These are phyloP conservation scores for Drosophila ogumai DNA, from an alignment of 1,140 invertebrate genomes.

Conservation along the genomic window DNA sequence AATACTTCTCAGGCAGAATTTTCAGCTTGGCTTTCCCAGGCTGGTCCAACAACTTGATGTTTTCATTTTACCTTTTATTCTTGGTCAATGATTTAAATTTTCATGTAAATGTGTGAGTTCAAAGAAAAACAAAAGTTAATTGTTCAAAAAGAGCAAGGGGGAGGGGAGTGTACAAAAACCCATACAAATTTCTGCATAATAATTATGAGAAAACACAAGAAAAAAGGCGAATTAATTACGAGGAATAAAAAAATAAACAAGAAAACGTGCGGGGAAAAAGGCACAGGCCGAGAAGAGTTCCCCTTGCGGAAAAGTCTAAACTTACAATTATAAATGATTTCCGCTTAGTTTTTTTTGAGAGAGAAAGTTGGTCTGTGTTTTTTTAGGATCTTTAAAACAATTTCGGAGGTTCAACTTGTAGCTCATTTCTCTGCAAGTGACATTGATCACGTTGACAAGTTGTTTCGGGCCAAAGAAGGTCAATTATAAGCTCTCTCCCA, in stretches of 20 bases:
- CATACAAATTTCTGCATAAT: slow-evolving; percentile 65
- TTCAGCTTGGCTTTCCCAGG: slow-evolving; percentile 24
- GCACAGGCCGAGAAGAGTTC: slow-evolving; percentile 13
- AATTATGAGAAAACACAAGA: slow-evolving; percentile 75
- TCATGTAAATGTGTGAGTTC: slow-evolving; percentile 26
- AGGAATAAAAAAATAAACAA: slow-evolving; percentile 59
- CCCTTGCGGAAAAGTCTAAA: slow-evolving; percentile 23
- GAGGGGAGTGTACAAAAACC: slow-evolving; percentile 7
- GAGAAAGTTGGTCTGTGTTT: slow-evolving; percentile 17
- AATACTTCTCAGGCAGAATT: slow-evolving; percentile 4
- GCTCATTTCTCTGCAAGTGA: slow-evolving; percentile 13
- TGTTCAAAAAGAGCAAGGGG: slow-evolving; percentile 33
- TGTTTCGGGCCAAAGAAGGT: slow-evolving; percentile 25
- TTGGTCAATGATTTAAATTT: slow-evolving; percentile 40
- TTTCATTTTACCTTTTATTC: slow-evolving; percentile 35
- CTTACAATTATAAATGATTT: slow-evolving; percentile 43
- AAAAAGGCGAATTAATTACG: slow-evolving; percentile 70
- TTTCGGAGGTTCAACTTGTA: not conserved
- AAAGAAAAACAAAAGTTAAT: slow-evolving; percentile 65
- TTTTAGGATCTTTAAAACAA: not conserved
- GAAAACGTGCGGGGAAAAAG: slow-evolving; percentile 43
- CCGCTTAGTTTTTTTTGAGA: slow-evolving; percentile 6
- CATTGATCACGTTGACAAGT: slow-evolving; percentile 50
- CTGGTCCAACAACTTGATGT: slow-evolving; percentile 6
- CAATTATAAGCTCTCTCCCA: slow-evolving; percentile 9